phyloP scores from a whole-genome alignment of 2,113 vertebrate genomes.

The Cyanistes caeruleus region DNA sequence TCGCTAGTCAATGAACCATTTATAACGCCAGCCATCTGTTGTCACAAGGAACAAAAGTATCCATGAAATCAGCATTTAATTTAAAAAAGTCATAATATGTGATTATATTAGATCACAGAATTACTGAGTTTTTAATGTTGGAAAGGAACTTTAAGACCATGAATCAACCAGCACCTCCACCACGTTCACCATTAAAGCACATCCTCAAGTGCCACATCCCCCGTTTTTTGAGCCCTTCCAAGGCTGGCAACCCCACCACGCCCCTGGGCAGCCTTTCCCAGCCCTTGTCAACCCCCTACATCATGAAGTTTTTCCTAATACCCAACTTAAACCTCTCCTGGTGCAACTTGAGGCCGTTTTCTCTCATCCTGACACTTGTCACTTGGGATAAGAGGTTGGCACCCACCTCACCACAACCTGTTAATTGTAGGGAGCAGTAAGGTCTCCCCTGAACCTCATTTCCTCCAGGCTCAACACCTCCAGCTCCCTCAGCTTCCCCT shows the following conservation, averaged over 20 bases:
- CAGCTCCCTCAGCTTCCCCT: background rate
- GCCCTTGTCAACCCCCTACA: background rate
- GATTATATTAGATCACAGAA: background rate
- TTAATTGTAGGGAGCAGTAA: background rate
- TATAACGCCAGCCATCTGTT: background rate
- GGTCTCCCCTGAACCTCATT: background rate
- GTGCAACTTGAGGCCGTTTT: background rate
- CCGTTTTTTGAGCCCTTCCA: background rate
- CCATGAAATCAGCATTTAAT: background rate
- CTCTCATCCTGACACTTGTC: background rate
- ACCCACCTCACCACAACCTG: background rate
- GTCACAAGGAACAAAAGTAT: background rate
- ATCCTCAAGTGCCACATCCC: background rate
- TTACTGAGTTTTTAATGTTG: fast-evolving
- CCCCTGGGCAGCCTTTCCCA: background rate
- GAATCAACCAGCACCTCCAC: background rate
- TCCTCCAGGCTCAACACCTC: background rate
- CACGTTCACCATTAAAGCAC: background rate
- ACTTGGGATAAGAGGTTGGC: background rate
- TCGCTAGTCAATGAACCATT: background rate
- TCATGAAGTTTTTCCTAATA: background rate
- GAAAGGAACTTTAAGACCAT: background rate
- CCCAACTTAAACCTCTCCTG: background rate
- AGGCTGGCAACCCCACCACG: background rate
- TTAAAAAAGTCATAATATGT: background rate